These are phyloP conservation scores for Busseola fusca DNA, from an alignment of 2,888 invertebrate species.

Conservation along the genomic window DNA sequence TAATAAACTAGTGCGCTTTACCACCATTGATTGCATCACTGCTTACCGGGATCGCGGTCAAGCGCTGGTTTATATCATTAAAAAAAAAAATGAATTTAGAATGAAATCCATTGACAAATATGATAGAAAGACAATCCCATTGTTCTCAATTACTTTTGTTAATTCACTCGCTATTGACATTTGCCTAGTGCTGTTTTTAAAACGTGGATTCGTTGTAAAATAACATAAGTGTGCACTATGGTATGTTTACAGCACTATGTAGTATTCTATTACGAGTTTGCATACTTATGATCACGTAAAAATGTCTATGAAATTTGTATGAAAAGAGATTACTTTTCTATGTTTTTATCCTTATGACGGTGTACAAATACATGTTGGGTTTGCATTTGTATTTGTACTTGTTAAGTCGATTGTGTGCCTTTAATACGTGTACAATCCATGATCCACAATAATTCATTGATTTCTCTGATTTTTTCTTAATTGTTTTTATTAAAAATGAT, in stretches of 20 bases:
- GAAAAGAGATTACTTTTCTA: constrained; percentile 33
- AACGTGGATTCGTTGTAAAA: constrained; percentile 39
- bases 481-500: constrained; percentile 28
- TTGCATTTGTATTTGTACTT: constrained; percentile 35
- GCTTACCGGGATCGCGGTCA: no score
- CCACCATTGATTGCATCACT: no score
- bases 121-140: background rate
- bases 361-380: constrained; percentile 26
- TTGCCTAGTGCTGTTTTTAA: constrained; percentile 32
- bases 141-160: constrained; percentile 34
- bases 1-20: no score
- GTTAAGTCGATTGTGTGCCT: constrained; percentile 22
- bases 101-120: constrained; percentile 20
- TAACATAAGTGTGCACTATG: constrained; percentile 47
- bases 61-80: no score
- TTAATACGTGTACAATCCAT: constrained; percentile 21
- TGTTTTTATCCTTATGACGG: constrained; percentile 10
- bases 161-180: constrained; percentile 37
- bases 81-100: background rate
- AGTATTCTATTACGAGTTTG: constrained; percentile 44
- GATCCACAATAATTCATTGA: constrained; percentile 6
- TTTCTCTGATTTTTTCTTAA: constrained; percentile 8
- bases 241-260: constrained; percentile 35
- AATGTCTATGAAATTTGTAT: constrained; percentile 25
- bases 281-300: constrained; percentile 21